Conservation (phyloP, 2,888 invertebrate species). For the Nymphalis c-album region DNA sequence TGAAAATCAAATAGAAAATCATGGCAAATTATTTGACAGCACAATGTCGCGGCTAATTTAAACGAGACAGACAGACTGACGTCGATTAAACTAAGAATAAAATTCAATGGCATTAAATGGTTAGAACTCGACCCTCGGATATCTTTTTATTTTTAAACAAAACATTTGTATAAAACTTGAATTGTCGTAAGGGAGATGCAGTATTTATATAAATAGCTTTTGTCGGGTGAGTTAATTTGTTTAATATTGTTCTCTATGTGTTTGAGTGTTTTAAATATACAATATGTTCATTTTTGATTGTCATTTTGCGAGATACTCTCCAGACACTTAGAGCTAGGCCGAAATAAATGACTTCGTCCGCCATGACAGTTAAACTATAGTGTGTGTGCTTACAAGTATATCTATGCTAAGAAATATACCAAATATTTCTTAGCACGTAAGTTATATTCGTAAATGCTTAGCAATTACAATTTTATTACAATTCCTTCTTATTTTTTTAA, state of each 20-base stretch:
- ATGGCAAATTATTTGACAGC: constrained; percentile 50
- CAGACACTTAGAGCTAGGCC: no score
- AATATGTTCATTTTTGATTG: no score
- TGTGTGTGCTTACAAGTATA: no score
- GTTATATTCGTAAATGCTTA: no score
- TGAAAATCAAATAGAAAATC: constrained; percentile 25
- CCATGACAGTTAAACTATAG: no score
- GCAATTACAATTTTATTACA: no score
- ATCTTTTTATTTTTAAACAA: constrained; percentile 59
- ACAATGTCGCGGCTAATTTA: constrained; percentile 68
- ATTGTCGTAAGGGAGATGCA: constrained; percentile 37
- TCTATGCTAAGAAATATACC: no score
- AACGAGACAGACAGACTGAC: constrained; percentile 57
- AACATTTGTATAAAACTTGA: constrained; percentile 45
- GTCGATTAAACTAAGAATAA: constrained; percentile 61
- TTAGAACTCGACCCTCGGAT: constrained; percentile 48
- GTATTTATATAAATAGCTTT: constrained; percentile 15
- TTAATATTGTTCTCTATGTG: not conserved
- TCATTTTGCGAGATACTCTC: no score
- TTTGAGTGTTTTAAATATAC: not conserved
- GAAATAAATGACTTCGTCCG: no score
- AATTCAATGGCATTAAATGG: constrained; percentile 56
- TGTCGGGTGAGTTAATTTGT: no score
- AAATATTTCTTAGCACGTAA: no score
- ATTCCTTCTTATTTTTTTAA: no score